Conservation (phyloP, 2,888 invertebrate genomes). For the Himalopsyche anomala region DNA sequence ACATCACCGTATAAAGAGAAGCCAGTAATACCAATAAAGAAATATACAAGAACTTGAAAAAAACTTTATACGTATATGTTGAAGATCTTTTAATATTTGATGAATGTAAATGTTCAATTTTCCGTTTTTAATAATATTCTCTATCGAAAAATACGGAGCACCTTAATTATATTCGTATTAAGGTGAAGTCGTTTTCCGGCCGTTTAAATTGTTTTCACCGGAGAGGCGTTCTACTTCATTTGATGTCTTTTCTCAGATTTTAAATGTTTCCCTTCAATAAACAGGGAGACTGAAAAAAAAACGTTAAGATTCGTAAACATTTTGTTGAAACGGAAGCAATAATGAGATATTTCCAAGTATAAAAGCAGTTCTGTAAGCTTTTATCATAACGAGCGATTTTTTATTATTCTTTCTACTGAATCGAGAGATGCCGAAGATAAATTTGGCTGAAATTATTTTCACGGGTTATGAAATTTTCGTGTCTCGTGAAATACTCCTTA, state of each 20-base stretch:
- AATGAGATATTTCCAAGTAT: constrained; percentile 57
- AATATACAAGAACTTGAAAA: not conserved
- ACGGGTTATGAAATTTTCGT: not conserved
- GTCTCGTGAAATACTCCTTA: not conserved
- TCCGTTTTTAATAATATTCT: constrained; percentile 36
- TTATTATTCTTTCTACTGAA: constrained; percentile 27
- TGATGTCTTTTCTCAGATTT: constrained; percentile 40
- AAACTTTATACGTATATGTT: not conserved
- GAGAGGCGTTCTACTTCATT: constrained; percentile 34
- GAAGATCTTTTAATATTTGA: not conserved
- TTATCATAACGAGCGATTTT: constrained; percentile 38
- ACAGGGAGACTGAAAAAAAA: constrained; percentile 47
- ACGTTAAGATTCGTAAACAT: constrained; percentile 47
- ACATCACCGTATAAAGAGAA: not conserved
- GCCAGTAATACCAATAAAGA: not conserved
- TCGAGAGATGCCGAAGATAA: constrained; percentile 19
- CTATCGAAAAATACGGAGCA: constrained; percentile 23
- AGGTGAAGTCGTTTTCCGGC: constrained; percentile 35
- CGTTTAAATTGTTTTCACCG: constrained; percentile 39
- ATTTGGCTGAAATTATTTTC: constrained; percentile 8
- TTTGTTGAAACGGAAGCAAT: constrained; percentile 51
- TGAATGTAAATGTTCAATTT: constrained; percentile 37
- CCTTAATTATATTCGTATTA: constrained; percentile 43
- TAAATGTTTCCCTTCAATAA: constrained; percentile 51
- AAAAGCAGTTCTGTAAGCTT: constrained; percentile 45